Percentiles rank a stretch among this genome's conserved stretches.
Evolutionary conservation across 2,797 vertebrate species (phyloP).

Genomic region (Natrix natrix): DNA sequence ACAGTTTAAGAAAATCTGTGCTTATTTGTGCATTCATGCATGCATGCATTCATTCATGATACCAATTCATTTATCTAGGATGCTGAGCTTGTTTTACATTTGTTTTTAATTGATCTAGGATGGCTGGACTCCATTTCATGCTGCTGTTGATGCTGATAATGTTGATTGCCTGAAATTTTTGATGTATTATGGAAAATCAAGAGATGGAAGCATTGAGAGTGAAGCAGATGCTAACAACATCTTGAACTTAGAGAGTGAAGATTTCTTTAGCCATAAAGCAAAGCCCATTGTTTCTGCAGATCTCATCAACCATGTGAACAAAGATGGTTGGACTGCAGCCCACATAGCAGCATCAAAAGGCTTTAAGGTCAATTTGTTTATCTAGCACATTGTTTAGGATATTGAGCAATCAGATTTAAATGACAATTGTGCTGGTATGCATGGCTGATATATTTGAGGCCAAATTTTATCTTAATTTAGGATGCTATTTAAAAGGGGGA

Average conservation of each 20-base stretch:
- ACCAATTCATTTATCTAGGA: neutral
- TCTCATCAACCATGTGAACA: conserved; percentile 85
- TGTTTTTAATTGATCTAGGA: conserved; percentile 73
- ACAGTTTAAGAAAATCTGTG: neutral
- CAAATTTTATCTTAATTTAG: neutral
- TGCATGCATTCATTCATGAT: neutral
- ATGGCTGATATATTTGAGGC: neutral
- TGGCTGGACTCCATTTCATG: conserved; percentile 86
- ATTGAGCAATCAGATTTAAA: conserved; percentile 5
- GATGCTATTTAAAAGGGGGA: neutral
- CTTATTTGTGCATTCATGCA: neutral
- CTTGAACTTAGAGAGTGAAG: conserved; percentile 60
- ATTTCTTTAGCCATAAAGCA: conserved; percentile 36
- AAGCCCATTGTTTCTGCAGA: conserved; percentile 73
- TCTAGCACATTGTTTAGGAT: neutral
- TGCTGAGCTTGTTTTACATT: conserved; percentile 12
- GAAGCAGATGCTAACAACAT: conserved; percentile 46
- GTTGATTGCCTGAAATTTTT: conserved; percentile 85
- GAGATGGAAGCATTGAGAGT: conserved; percentile 44
- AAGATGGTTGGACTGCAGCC: conserved; percentile 91
- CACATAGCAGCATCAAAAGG: conserved; percentile 91
- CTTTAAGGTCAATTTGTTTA: conserved; percentile 82
- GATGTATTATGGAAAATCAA: conserved; percentile 73
- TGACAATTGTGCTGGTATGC: neutral
- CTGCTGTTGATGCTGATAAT: conserved; percentile 84